These are phyloP conservation scores for Leptinotarsa haldemani DNA, from an alignment of 2,888 invertebrate genomes.

Conservation along the genomic window DNA sequence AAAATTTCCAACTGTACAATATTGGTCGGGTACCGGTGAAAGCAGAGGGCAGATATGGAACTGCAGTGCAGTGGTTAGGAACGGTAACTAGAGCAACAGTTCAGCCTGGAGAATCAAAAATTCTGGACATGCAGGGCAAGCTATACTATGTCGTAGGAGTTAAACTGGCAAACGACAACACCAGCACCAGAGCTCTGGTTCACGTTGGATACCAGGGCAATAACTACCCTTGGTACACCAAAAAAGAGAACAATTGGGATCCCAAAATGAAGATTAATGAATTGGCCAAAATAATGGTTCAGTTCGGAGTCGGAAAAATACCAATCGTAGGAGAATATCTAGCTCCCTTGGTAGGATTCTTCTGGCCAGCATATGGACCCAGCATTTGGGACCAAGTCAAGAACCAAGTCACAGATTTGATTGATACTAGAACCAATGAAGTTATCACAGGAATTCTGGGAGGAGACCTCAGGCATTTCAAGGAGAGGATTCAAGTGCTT, in stretches of 20 bases:
- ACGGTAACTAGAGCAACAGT: background rate
- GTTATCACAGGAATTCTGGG: background rate
- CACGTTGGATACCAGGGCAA: background rate
- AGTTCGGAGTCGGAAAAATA: slow-evolving; percentile 19
- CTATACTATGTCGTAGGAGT: background rate
- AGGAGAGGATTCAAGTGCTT: background rate
- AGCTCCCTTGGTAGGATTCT: slow-evolving; percentile 23
- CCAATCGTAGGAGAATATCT: slow-evolving; percentile 16
- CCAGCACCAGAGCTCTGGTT: background rate
- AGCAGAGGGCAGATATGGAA: background rate
- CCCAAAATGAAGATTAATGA: background rate
- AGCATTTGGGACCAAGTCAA: slow-evolving; percentile 19
- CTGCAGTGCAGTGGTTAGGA: background rate
- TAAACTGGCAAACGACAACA: background rate
- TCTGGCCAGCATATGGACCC: slow-evolving; percentile 16
- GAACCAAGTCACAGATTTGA: background rate
- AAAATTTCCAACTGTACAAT: background rate
- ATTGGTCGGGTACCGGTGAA: background rate
- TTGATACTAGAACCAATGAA: background rate
- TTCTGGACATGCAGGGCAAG: background rate
- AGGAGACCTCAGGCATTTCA: background rate
- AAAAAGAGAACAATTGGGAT: background rate
- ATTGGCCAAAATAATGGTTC: slow-evolving; percentile 4
- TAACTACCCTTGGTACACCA: background rate
- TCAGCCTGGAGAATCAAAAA: background rate